Evolutionary conservation across 2,113 vertebrate genomes (phyloP).

Genomic region (Ploceus nigricollis): DNA sequence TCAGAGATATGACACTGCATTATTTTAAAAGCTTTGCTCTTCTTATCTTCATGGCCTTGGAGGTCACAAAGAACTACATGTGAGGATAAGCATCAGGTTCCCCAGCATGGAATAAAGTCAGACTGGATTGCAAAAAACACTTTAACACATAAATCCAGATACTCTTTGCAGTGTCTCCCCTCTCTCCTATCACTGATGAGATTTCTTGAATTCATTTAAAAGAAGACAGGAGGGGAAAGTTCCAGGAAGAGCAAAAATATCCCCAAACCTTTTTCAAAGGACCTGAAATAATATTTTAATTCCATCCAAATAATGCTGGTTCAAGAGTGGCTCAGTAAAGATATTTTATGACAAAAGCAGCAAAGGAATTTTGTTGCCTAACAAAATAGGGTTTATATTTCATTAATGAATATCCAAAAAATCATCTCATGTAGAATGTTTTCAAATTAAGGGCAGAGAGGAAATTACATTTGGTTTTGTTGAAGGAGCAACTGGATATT

Average conservation of each 20-base stretch:
- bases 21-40: constrained; percentile 62
- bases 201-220: constrained; percentile 38
- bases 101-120: constrained; percentile 25
- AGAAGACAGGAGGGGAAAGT: background rate
- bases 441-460: background rate
- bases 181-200: background rate
- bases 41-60: constrained; percentile 54
- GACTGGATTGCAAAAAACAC: constrained; percentile 43
- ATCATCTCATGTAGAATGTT: background rate
- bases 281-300: background rate
- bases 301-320: background rate
- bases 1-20: constrained; percentile 46
- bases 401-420: background rate
- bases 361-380: background rate
- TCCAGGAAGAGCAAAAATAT: background rate
- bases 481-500: background rate
- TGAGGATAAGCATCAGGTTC: constrained; percentile 54
- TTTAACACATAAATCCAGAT: constrained; percentile 38
- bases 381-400: background rate
- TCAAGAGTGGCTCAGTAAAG: background rate
- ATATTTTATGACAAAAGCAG: background rate
- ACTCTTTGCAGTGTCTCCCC: background rate
- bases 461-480: background rate
- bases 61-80: constrained; percentile 36
- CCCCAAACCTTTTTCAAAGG: background rate